These are phyloP conservation scores for Lampris incognitus DNA, from an alignment of 2,113 vertebrate species.

Conservation along the genomic window DNA sequence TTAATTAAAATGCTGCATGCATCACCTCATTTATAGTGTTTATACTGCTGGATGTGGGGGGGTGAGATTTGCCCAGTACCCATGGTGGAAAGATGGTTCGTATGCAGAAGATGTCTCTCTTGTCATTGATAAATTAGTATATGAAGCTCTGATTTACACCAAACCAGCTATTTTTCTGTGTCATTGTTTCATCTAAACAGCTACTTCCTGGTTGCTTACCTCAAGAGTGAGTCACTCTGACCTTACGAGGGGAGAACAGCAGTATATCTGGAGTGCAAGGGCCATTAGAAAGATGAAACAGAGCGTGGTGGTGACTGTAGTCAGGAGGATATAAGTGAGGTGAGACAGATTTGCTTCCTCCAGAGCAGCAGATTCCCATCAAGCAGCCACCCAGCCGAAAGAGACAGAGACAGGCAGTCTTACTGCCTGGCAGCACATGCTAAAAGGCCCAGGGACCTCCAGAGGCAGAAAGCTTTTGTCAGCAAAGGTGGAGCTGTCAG, in stretches of 20 bases:
- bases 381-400: slow-evolving; percentile 59
- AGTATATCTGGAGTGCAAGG: slow-evolving; percentile 43
- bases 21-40: slow-evolving; percentile 51
- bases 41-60: slow-evolving; percentile 46
- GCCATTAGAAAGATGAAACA: slow-evolving; percentile 54
- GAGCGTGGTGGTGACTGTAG: slow-evolving; percentile 47
- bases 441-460: slow-evolving; percentile 61
- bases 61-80: slow-evolving; percentile 23
- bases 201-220: slow-evolving; percentile 7
- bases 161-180: not conserved
- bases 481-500: slow-evolving; percentile 66
- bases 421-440: slow-evolving; percentile 63
- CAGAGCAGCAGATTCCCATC: slow-evolving; percentile 61
- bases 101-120: slow-evolving; percentile 38
- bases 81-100: slow-evolving; percentile 36
- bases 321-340: slow-evolving; percentile 45
- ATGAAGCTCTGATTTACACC: slow-evolving; percentile 26
- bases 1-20: slow-evolving; percentile 68
- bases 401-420: slow-evolving; percentile 55
- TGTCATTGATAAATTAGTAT: slow-evolving; percentile 37
- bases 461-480: slow-evolving; percentile 57
- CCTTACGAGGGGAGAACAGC: slow-evolving; percentile 21
- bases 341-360: slow-evolving; percentile 53
- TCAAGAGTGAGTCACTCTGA: slow-evolving; percentile 28
- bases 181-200: not conserved